These are phyloP conservation scores for Lithobates sylvaticus DNA, from an alignment of 2,797 vertebrate species.

Conservation along the genomic window DNA sequence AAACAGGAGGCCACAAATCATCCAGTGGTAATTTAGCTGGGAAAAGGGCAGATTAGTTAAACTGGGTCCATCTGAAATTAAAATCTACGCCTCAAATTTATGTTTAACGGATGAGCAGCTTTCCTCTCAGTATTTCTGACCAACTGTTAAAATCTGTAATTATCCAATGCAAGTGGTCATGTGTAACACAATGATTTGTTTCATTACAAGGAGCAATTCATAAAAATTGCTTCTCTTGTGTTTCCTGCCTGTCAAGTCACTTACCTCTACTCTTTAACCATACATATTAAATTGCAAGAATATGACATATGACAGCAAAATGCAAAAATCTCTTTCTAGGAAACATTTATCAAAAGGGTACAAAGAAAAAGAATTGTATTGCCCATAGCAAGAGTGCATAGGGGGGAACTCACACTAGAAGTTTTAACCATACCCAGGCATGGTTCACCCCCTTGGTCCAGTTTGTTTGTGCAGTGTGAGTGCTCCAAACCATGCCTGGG, in stretches of 20 bases:
- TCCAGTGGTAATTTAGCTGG: conserved; percentile 37
- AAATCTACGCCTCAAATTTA: conserved; percentile 53
- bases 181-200: conserved; percentile 8
- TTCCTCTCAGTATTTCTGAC: conserved; percentile 9
- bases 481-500: too few relatives aligned
- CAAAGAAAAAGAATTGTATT: too few relatives aligned
- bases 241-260: background rate
- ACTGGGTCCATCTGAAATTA: conserved; percentile 59
- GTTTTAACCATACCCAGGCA: too few relatives aligned
- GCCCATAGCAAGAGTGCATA: too few relatives aligned
- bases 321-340: too few relatives aligned
- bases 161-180: conserved; percentile 12
- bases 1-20: conserved; percentile 2
- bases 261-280: background rate
- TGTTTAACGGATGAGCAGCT: conserved; percentile 10
- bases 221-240: background rate
- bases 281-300: background rate
- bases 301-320: too few relatives aligned
- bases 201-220: background rate
- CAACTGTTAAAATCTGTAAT: conserved; percentile 23
- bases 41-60: conserved; percentile 63
- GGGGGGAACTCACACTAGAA: too few relatives aligned
- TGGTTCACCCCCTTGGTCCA: too few relatives aligned
- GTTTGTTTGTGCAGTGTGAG: too few relatives aligned
- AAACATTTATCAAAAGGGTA: too few relatives aligned